phyloP scores from a whole-genome alignment of 2,113 vertebrate species.

The Perca schrenkii region DNA sequence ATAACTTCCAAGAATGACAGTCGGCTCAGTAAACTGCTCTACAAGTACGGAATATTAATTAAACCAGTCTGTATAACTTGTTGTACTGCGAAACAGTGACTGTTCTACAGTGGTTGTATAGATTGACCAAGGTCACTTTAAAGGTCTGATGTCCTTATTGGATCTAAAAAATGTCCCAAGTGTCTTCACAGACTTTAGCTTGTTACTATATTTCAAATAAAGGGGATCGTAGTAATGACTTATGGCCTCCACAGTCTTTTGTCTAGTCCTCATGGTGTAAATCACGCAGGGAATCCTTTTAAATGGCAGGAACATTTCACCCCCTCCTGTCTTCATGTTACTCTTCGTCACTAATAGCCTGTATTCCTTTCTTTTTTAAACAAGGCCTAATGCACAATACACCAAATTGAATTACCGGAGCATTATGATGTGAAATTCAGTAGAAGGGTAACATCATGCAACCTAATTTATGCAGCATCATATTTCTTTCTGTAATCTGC shows the following conservation, averaged over 20 bases:
- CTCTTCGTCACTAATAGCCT: conserved; percentile 50
- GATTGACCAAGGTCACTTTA: conserved; percentile 23
- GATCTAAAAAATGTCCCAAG: background rate
- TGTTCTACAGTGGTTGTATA: background rate
- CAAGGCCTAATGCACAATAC: conserved; percentile 77
- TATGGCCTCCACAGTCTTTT: background rate
- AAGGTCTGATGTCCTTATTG: conserved; percentile 10
- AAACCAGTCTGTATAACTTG: conserved; percentile 23
- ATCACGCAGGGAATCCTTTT: conserved; percentile 23
- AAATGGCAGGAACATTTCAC: conserved; percentile 18
- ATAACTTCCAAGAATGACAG: conserved; percentile 50
- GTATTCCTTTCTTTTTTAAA: conserved; percentile 72
- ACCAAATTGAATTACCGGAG: conserved; percentile 79
- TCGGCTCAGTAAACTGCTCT: conserved; percentile 21
- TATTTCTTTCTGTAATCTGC: conserved; percentile 76
- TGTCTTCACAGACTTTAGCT: background rate
- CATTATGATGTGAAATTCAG: conserved; percentile 81
- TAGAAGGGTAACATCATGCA: conserved; percentile 69
- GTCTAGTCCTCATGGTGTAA: conserved; percentile 30
- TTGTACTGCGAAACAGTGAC: background rate
- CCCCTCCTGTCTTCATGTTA: conserved; percentile 25
- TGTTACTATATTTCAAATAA: conserved; percentile 18
- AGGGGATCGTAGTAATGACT: background rate
- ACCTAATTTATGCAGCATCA: conserved; percentile 80
- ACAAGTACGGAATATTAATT: conserved; percentile 39